These are phyloP conservation scores for Nephrocerus scutellatus DNA, from an alignment of 2,888 invertebrate genomes.

Conservation along the genomic window DNA sequence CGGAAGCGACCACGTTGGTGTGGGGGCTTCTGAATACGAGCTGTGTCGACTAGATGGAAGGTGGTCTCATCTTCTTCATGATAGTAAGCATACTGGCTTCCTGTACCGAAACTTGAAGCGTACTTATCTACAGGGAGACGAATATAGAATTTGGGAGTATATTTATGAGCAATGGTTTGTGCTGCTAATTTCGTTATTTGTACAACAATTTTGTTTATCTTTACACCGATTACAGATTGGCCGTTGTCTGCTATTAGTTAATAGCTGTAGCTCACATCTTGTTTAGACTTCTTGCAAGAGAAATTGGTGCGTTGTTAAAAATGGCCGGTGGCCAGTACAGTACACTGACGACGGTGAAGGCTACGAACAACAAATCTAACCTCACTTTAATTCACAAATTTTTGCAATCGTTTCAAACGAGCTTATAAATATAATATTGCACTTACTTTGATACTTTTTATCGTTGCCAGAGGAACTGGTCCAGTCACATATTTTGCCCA, in stretches of 20 bases:
- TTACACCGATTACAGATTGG: too few relatives aligned
- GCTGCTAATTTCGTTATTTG: too few relatives aligned
- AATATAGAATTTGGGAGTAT: background rate
- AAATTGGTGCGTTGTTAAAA: too few relatives aligned
- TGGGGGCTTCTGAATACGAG: conserved; percentile 79
- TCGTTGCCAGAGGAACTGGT: conserved; percentile 88
- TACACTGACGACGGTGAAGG: too few relatives aligned
- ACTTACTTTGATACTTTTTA: conserved; percentile 85
- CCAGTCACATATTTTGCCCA: conserved; percentile 99
- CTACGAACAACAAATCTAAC: conserved; percentile 16
- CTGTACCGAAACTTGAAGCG: conserved; percentile 86
- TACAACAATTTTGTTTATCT: too few relatives aligned
- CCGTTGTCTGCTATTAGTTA: too few relatives aligned
- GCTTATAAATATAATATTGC: conserved; percentile 1
- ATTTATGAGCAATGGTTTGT: too few relatives aligned
- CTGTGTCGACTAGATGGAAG: conserved; percentile 96
- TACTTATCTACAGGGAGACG: conserved; percentile 64
- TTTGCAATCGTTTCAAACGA: background rate
- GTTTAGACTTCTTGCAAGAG: too few relatives aligned
- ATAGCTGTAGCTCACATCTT: too few relatives aligned
- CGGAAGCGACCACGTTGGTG: conserved; percentile 90
- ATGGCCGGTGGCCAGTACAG: too few relatives aligned
- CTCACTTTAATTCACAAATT: background rate
- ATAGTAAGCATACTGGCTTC: conserved; percentile 95
- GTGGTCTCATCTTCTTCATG: conserved; percentile 98